Percentiles rank a stretch among this genome's conserved stretches.
phyloP scores from a whole-genome alignment of 1,140 invertebrate species.

The Micrasema minimum region DNA sequence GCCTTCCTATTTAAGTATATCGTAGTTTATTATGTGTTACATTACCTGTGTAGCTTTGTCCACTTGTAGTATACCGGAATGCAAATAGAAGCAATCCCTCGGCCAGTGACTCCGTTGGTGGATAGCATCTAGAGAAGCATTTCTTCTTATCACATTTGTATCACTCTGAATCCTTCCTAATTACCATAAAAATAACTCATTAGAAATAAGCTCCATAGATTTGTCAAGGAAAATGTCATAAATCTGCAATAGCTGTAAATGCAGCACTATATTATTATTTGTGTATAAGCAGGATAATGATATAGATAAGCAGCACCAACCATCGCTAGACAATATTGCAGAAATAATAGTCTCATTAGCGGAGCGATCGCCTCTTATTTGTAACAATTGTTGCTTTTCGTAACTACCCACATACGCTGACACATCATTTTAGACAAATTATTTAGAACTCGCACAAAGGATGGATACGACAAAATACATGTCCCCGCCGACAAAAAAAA shows the following conservation, averaged over 20 bases:
- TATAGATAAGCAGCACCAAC: too few relatives aligned
- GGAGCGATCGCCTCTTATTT: conserved; percentile 32
- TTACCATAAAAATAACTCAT: not conserved
- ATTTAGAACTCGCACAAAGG: conserved; percentile 22
- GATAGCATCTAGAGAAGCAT: conserved; percentile 80
- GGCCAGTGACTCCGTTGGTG: conserved; percentile 82
- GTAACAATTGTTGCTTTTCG: conserved; percentile 25
- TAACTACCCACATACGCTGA: conserved; percentile 29
- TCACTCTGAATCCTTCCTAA: conserved; percentile 73
- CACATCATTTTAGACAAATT: conserved; percentile 38
- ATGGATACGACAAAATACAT: conserved; percentile 28
- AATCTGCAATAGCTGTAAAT: not conserved
- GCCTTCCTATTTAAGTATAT: too few relatives aligned
- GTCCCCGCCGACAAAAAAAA: conserved; percentile 38
- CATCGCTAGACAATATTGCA: not conserved
- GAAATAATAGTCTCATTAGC: conserved; percentile 17
- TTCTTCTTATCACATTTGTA: conserved; percentile 74
- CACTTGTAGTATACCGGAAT: conserved; percentile 74
- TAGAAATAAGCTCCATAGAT: not conserved
- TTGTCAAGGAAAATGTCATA: not conserved
- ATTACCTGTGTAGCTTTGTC: conserved; percentile 83
- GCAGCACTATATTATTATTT: too few relatives aligned
- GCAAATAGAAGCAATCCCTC: conserved; percentile 74
- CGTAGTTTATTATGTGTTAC: too few relatives aligned
- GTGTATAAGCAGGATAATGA: too few relatives aligned